These are phyloP conservation scores for Pseudococcus viburni DNA, from an alignment of 2,888 invertebrate species.

Conservation along the genomic window DNA sequence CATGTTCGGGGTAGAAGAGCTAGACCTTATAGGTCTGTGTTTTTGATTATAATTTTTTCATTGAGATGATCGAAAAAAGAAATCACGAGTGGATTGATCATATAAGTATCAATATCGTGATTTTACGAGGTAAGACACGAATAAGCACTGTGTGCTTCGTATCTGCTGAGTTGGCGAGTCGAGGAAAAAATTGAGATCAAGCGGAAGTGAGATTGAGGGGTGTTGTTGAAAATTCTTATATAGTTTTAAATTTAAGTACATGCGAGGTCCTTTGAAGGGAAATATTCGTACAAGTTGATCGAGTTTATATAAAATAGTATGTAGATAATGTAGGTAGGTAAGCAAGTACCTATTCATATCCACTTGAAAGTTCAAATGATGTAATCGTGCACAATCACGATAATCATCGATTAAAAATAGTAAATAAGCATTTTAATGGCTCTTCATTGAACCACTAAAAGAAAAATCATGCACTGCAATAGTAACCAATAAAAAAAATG, in stretches of 20 bases:
- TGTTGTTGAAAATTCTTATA: conserved; percentile 4
- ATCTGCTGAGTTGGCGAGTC: background rate
- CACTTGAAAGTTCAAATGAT: background rate
- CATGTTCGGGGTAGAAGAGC: conserved; percentile 51
- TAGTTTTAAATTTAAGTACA: background rate
- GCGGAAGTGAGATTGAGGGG: background rate
- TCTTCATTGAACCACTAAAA: background rate
- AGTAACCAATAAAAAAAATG: background rate
- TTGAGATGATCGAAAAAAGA: background rate
- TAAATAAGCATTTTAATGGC: background rate
- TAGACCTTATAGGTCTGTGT: conserved; percentile 40
- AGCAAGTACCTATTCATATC: background rate
- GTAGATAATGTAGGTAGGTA: background rate
- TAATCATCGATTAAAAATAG: background rate
- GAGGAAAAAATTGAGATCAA: background rate
- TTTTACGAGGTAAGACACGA: background rate
- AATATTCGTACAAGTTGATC: background rate
- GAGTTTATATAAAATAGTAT: background rate
- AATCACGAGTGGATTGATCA: conserved; percentile 15
- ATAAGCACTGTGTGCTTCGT: conserved; percentile 47
- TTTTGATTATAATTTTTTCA: background rate
- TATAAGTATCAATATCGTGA: conserved; percentile 36
- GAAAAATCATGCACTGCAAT: background rate
- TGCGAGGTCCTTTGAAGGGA: background rate
- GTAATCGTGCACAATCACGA: background rate